Conservation (phyloP, 2,888 invertebrate genomes). For the Drosophila aldrichi region DNA sequence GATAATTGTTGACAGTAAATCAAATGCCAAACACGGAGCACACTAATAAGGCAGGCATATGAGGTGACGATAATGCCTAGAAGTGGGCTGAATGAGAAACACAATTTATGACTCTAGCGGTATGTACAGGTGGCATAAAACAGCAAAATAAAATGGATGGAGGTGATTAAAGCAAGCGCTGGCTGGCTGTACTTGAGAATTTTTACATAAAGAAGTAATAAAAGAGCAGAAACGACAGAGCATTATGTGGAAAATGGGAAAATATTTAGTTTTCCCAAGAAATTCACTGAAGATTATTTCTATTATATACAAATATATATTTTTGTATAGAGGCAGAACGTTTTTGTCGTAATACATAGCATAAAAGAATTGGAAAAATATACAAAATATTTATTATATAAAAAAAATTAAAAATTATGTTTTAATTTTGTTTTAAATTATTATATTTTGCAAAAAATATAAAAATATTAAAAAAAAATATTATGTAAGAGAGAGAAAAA, state of each 20-base stretch:
- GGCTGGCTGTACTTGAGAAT: neutral
- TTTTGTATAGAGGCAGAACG: too few species aligned
- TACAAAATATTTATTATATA: too few species aligned
- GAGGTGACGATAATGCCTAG: constrained; percentile 25
- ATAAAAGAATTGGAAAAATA: too few species aligned
- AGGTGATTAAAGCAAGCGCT: neutral
- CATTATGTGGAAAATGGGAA: too few species aligned
- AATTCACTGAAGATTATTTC: too few species aligned
- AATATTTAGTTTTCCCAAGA: too few species aligned
- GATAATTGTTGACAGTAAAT: constrained; percentile 53
- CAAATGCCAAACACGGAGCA: constrained; percentile 34
- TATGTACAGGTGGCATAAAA: neutral
- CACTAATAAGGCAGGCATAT: constrained; percentile 35
- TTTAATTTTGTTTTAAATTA: too few species aligned
- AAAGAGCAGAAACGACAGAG: neutral
- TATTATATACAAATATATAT: too few species aligned
- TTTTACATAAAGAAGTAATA: neutral
- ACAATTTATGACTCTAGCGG: constrained; percentile 18
- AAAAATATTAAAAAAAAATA: too few species aligned
- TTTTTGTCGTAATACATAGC: rapidly evolving
- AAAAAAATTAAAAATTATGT: too few species aligned
- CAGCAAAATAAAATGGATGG: neutral
- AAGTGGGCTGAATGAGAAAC: constrained; percentile 2
- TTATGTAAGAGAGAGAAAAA: too few species aligned
- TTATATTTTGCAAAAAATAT: too few species aligned